Conservation (phyloP, 2,797 vertebrate species). For the Leuciscus waleckii region DNA sequence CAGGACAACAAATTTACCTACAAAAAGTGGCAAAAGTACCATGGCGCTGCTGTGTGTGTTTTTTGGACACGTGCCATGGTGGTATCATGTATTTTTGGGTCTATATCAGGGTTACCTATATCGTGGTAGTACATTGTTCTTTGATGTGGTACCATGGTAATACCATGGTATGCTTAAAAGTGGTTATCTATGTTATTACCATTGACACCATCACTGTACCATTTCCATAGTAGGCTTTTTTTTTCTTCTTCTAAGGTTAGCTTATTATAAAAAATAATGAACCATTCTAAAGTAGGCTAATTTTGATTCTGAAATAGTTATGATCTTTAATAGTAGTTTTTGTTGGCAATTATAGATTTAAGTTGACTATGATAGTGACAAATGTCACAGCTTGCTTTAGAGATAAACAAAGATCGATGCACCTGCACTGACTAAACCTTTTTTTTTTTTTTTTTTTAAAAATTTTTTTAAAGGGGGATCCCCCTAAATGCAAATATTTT, state of each 20-base stretch:
- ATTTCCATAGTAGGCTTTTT: background rate
- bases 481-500: background rate
- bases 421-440: constrained; percentile 32
- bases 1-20: constrained; percentile 53
- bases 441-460: background rate
- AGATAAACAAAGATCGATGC: constrained; percentile 22
- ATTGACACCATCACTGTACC: background rate
- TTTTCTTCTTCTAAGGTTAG: too few relatives aligned
- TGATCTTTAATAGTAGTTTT: constrained; percentile 30
- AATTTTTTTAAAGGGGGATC: too few relatives aligned
- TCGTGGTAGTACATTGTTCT: background rate
- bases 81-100: background rate
- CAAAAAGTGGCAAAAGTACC: constrained; percentile 45
- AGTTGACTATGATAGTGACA: background rate
- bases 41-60: background rate
- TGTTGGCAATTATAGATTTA: constrained; percentile 8
- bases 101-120: background rate
- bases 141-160: background rate
- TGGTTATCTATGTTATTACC: background rate
- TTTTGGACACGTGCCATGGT: background rate
- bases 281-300: background rate
- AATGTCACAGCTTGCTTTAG: constrained; percentile 17
- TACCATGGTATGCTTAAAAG: background rate
- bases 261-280: background rate
- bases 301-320: background rate